Base-by-base conservation (phyloP, 2,888 invertebrate species). In the Villa cingulata region DNA sequence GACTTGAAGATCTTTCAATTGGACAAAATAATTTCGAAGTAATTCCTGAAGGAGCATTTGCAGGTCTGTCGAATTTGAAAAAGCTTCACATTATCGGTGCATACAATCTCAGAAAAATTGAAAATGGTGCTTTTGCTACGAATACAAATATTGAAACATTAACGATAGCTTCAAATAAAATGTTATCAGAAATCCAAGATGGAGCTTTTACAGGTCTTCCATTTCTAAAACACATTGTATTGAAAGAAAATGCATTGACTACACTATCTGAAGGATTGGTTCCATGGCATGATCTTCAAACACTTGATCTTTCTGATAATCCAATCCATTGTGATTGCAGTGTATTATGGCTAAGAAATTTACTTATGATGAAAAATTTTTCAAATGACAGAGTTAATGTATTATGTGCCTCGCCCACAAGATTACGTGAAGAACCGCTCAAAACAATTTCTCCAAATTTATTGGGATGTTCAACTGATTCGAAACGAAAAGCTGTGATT, bases 101-200 rank as follows among this genome's bases (percentile, higher is more conserved):
- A 1, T 77, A 81, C 43, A 75, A 81, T 55, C 67, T 90, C 43
- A 78, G 80, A 48, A 74, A 76, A 48, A 75, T 90, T 16, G 83
- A 84, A 57, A 80, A 80, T 51, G 87, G 85, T 19, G 84, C 86
- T 4, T 85, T 90, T 54, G 75, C 78, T 49, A 81, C 82, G 57
- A 90, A 89, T 63, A 74, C 84, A 36, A 90, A 90, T 63, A 70
- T 90, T 55, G 88, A 89, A 68, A 78, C 77, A 1, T 72, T 89
- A 12, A 75, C 80, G 49, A 68, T 90, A 39, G 81, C 81, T 38
- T 83, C 83, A 61, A 89, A 89, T 64, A 85, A 86, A 62, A 80
- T 79, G 58, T 68, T 90, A 42, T 70, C 76, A 14, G 74, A 74
- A 4, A 72, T 90, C 50, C 85, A 87, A 56, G 84, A 86, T 52